A percentile compares a stretch with the other conserved stretches of the same genome.
phyloP scores from a whole-genome alignment of 2,113 vertebrate species.

The Columba livia region DNA sequence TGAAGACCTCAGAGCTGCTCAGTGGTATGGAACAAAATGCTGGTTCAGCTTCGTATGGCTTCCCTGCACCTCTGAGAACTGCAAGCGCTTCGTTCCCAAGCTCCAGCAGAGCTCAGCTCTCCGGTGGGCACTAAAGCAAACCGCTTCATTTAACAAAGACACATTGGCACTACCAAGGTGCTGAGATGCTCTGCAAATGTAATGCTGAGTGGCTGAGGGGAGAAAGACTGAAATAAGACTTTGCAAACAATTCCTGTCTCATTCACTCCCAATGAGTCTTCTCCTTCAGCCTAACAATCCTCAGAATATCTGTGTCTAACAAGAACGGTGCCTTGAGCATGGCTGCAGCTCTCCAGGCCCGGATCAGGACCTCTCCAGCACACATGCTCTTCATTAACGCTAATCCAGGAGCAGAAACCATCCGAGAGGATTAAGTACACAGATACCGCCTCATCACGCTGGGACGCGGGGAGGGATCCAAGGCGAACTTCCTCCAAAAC shows the following conservation, averaged over 20 bases:
- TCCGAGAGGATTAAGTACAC: background rate
- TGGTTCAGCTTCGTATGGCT: background rate
- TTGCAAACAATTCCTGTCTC: background rate
- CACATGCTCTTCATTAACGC: constrained; percentile 51
- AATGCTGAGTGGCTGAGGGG: background rate
- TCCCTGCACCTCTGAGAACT: background rate
- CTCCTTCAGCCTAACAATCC: background rate
- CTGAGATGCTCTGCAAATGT: background rate
- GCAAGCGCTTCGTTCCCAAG: background rate
- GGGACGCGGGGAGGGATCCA: background rate
- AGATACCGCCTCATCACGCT: background rate
- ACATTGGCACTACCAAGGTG: background rate
- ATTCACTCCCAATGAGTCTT: background rate
- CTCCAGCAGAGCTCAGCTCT: background rate
- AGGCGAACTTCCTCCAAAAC: background rate
- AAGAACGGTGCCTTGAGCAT: background rate
- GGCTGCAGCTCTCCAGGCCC: background rate
- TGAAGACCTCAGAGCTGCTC: background rate
- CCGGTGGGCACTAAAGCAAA: background rate
- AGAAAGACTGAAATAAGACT: background rate
- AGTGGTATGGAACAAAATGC: background rate
- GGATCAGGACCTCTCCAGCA: background rate
- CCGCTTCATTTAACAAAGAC: background rate
- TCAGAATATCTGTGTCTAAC: background rate
- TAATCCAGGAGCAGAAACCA: constrained; percentile 16